phyloP scores from a whole-genome alignment of 2,888 invertebrate species.

The Campopleginae sp. region DNA sequence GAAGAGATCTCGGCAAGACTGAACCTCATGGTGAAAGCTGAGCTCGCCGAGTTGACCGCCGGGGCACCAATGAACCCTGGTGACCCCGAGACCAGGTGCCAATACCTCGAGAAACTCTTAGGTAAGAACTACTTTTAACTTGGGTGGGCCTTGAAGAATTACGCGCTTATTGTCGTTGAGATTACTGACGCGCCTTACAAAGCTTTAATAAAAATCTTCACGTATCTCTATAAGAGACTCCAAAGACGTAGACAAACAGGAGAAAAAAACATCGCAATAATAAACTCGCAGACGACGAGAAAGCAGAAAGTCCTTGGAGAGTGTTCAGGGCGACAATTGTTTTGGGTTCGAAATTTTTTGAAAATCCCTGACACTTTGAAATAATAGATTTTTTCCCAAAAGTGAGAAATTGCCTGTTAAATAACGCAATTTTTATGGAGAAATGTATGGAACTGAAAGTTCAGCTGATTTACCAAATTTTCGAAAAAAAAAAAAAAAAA shows the following conservation, averaged over 20 bases:
- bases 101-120: constrained; percentile 86
- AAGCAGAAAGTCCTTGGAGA: not conserved
- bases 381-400: not conserved
- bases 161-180: not conserved
- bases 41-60: constrained; percentile 84
- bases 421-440: too few species aligned
- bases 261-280: not conserved
- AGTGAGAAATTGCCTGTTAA: too few species aligned
- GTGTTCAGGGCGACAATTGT: not conserved
- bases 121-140: constrained; percentile 78
- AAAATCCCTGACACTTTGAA: not conserved
- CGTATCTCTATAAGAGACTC: not conserved
- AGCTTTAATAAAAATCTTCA: not conserved
- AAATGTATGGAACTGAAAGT: too few species aligned
- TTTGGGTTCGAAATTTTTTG: not conserved
- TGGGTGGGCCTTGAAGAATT: not conserved
- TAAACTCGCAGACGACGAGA: not conserved
- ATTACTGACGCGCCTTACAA: not conserved
- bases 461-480: too few species aligned
- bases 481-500: too few species aligned
- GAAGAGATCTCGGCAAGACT: constrained; percentile 90
- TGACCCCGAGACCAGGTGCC: constrained; percentile 86
- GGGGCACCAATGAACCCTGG: constrained; percentile 80
- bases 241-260: not conserved
- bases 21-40: constrained; percentile 87